Base-by-base conservation (phyloP, 2,113 vertebrate species). In the Mustela nigripes region DNA sequence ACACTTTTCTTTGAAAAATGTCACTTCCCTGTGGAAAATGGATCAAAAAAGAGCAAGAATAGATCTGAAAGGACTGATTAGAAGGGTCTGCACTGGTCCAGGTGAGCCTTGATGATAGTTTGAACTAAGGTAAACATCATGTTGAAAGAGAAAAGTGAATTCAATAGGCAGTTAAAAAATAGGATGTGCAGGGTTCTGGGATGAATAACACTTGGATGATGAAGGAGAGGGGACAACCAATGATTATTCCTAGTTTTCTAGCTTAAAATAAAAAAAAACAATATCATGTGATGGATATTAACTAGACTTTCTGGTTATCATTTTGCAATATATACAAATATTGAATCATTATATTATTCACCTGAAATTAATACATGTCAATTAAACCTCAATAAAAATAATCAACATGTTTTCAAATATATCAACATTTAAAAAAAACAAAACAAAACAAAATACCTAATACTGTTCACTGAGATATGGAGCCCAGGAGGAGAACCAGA, bases 1-100 rank as follows among this genome's bases (percentile, higher is more conserved):
- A 45, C 58, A 87, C 9, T 58, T 94, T 86, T 91, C 26, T 63
- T 92, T 86, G 65, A 81, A 45, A 96, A 87, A 31, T 74, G 7
- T 81, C 56, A 28, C 14, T 76, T 91, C 76, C 18, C 2, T 53
- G 21, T 31, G 53, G 58, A 91, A 86, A 50, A 74, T 45, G 31
- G 53, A 48, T 56, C 15, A 15, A 76, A 76, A 56, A 15, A 74
- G 31, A 33, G 22, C n/a, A 89, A 76, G 11, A 65, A 56, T 7
- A 36, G 31, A 65, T 19, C 18, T 12, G 45, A 67, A 33, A 60
- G 26, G 45, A 65, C 14, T 48, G 45, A 31, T 56, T 48, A 74
- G 24, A 26, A 87, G 2, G 11, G 15, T 74, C 45, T 81, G 31
- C 19, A 22, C 16, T 65, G 21, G 73, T 62, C 11, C 15, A 22